Evolutionary conservation across 2,888 invertebrate species (phyloP), one percentile per base, ranked within the genome.

Genomic region (Anagyrus pseudococci): DNA sequence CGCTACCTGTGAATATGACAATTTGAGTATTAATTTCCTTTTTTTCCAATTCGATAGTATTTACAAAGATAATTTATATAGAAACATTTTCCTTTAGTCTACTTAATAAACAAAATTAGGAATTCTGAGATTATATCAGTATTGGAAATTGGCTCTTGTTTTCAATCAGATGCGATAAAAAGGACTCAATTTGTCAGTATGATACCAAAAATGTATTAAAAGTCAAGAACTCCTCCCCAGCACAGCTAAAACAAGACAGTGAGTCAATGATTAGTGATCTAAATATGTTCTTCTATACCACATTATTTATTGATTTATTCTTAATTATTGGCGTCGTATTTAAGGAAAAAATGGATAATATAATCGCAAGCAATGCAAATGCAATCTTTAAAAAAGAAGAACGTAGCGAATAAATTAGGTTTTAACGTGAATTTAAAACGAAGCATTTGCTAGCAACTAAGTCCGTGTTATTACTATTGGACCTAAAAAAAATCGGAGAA

Each of bases 151-250:
- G 3, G 2, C 2, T 37, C 13, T 37, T 37, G 8, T 37, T 13
- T 13, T 8, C 15, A 2, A 13, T 37, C 10, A 37, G 33, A 37
- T 37, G 8, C 4, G 10, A 29, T 7, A 29, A 29, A 37, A 37
- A 37, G 26, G 55, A 58, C 58, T 63, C 50, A 37, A 64, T 56
- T 59, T 58, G 59, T 56, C 55, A 47, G 53, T 46, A 49, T 55
- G 22, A 37, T 46, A 52, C 26, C 29, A 43, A 54, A 58, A 58
- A 56, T 64, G 7, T 55, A 55, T 59, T 26, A 56, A 56, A 13
- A 33, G 46, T 40, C 7, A 52, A 23, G 48, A 65, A 46, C 47
- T 55, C 61, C 58, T 58, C 58, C 64, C 54, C 65, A 54, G 65
- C 61, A 65, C 65, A 61, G 65, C 65, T 61, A 46, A 52, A 22